These are phyloP conservation scores for Agriopis marginaria DNA, from an alignment of 2,888 invertebrate genomes.

Conservation along the genomic window DNA sequence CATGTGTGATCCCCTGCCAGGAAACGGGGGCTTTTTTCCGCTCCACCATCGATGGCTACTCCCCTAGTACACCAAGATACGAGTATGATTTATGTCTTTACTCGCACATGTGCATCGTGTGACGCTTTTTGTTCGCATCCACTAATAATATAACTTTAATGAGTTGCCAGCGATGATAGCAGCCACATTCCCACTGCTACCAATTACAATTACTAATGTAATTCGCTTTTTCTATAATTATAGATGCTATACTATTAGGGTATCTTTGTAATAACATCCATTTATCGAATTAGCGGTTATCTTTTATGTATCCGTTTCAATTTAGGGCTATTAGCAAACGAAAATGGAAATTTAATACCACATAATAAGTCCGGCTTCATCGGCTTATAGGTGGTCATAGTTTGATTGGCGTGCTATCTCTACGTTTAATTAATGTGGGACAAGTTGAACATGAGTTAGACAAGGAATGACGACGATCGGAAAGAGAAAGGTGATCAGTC, in stretches of 20 bases:
- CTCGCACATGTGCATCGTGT: conserved; percentile 81
- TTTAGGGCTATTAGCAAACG: conserved; percentile 68
- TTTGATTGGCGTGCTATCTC: conserved; percentile 84
- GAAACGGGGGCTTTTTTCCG: conserved; percentile 84
- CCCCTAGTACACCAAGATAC: conserved; percentile 74
- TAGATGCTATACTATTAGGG: conserved; percentile 36
- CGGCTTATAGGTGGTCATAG: conserved; percentile 83
- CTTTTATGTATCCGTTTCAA: conserved; percentile 72
- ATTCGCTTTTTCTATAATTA: conserved; percentile 58
- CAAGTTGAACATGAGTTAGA: conserved; percentile 69
- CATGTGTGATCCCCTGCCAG: conserved; percentile 86
- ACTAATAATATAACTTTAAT: conserved; percentile 65
- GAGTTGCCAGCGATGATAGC: conserved; percentile 62
- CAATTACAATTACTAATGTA: conserved; percentile 50
- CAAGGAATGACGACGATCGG: conserved; percentile 55
- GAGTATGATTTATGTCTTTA: conserved; percentile 82
- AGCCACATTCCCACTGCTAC: conserved; percentile 48
- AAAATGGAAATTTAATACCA: conserved; percentile 84
- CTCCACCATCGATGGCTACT: conserved; percentile 79
- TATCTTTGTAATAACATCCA: conserved; percentile 49
- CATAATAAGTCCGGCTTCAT: conserved; percentile 82
- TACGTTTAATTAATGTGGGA: conserved; percentile 82
- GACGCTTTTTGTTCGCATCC: conserved; percentile 73
- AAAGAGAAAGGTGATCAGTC: conserved; percentile 64
- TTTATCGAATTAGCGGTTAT: conserved; percentile 63